Base-by-base conservation (phyloP, 2,113 vertebrate genomes). In the Galemys pyrenaicus region DNA sequence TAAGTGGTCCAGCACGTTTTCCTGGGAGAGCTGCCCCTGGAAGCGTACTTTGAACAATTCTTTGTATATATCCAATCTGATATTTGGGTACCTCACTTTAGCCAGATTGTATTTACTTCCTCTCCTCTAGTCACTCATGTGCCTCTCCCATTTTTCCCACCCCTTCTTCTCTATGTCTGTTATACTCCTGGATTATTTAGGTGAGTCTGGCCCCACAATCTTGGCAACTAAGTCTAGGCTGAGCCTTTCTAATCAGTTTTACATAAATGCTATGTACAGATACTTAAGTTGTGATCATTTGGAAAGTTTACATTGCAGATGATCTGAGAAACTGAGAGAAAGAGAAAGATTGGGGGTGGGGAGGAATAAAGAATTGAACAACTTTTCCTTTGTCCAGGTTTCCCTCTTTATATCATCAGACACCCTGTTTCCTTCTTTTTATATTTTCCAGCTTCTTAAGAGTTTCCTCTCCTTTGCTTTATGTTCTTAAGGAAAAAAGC, bases 401-500 rank as follows among this genome's bases (percentile, higher is more conserved):
- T 60, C 75, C 32, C 62, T 78, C 89, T 32, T 65, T 46, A 56
- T 60, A 37, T 46, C 12, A 64, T 30, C 7, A 74, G 39, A 85
- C 0, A n/a, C 32, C 54, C 51, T n/a, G 26, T 35, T 90, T 88
- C 51, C 54, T 94, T 77, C 62, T 74, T 70, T 87, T 88, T 54
- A 20, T 94, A 24, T 44, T 93, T 83, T 75, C 5, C 26, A 32
- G 17, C 24, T 46, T 92, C 89, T 54, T 39, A 68, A 73, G 28
- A 46, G 16, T 81, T 88, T 73, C 37, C 32, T 54, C n/a, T 28
- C 28, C 20, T 62, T 65, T 64, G 12, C 12, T 94, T 77, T 80
- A 32, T 81, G 20, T 94, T 83, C 39, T 92, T 78, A 81, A 91
- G 80, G 49, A 56, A 22, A 68, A 86, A 78, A 32, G 28, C 20